A percentile compares a stretch with the other conserved stretches of the same genome.
These are phyloP conservation scores for Branchellion lobata DNA, from an alignment of 2,888 invertebrate species.

Conservation along the genomic window DNA sequence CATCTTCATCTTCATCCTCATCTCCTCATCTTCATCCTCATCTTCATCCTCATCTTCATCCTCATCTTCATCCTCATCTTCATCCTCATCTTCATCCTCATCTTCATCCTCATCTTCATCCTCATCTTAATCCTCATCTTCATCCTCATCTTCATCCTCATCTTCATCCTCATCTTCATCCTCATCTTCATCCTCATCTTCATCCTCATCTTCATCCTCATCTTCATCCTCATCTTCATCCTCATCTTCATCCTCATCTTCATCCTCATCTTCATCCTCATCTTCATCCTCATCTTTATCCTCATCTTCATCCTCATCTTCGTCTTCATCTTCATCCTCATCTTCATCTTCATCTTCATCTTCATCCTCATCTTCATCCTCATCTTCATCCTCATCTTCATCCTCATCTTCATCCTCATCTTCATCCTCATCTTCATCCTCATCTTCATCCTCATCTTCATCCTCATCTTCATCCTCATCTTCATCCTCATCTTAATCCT, in stretches of 20 bases:
- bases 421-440: not conserved
- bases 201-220: not conserved
- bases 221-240: conserved; percentile 18
- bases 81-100: conserved; percentile 16
- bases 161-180: not conserved
- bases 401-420: conserved; percentile 15
- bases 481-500: conserved; percentile 3
- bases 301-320: conserved; percentile 20
- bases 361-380: not conserved
- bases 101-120: conserved; percentile 22
- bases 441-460: conserved; percentile 31
- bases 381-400: conserved; percentile 24
- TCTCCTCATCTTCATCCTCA: conserved; percentile 5
- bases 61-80: conserved; percentile 23
- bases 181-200: conserved; percentile 28
- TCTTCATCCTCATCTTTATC: conserved; percentile 9
- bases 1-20: conserved; percentile 4
- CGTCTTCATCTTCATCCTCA: conserved; percentile 35
- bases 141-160: conserved; percentile 28
- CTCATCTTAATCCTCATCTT: conserved; percentile 26
- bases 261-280: conserved; percentile 28
- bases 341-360: conserved; percentile 26
- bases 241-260: conserved; percentile 28
- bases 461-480: conserved; percentile 30
- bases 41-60: conserved; percentile 32